Evolutionary conservation across 2,797 vertebrate genomes (phyloP), one percentile per base, ranked within the genome.

Genomic region (Harpagifer antarcticus): DNA sequence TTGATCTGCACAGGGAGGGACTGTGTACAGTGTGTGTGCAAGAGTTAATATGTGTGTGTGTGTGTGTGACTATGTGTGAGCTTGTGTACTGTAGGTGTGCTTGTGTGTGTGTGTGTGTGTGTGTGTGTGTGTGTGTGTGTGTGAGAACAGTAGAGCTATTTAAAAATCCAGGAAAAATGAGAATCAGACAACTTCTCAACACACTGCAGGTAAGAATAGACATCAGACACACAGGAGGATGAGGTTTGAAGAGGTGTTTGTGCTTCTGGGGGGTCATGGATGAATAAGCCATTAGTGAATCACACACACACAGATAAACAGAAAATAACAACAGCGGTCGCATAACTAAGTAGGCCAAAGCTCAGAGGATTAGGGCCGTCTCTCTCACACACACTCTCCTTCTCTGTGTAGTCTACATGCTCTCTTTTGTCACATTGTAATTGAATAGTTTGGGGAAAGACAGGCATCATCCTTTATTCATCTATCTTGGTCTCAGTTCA

Each of bases 221-320:
- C 17, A 42, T 68, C 47, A 59, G 37, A 60, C 55, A 59, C 65
- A 48, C 52, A 75, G 47, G 8, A 59, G 17, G 70, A 37, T 31
- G 52, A 61, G 47, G 53, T 75, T 75, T 56, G 3, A 71, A 72
- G 52, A 57, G 56, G 65, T 59, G 56, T 62, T 68, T 31, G n/a
- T 73, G 60, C 53, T 67, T 5, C 70, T 85, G 57, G 62, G 61
- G 52, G 71, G 66, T 76, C 73, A 75, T 68, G 72, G 79, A 88
- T 83, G 80, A 89, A 87, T 77, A 55, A 72, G 72, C 75, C 70
- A 82, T 86, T 73, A 82, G 59, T 81, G 74, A 86, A 82, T 83
- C 55, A 83, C 61, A 69, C 57, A 70, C 57, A 70, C 67, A 66
- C 67, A 89, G 9, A 83, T 57, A 85, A 82, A 83, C 71, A 83